These are phyloP conservation scores for Mellilla xanthometata DNA, from an alignment of 2,888 invertebrate genomes.

Conservation along the genomic window DNA sequence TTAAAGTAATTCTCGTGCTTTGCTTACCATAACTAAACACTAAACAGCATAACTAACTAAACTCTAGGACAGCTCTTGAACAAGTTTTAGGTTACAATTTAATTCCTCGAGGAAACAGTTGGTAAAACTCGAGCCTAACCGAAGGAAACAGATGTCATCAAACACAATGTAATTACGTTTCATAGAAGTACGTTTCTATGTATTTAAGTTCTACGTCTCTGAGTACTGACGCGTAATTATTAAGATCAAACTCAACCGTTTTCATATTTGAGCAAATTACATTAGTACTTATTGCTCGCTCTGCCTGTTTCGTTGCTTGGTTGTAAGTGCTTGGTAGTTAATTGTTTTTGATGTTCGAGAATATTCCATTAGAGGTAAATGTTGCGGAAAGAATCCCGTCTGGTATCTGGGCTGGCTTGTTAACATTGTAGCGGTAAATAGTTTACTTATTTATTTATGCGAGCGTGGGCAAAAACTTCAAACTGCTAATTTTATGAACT, in stretches of 20 bases:
- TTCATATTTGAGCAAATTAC: slow-evolving; percentile 75
- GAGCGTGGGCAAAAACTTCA: background rate
- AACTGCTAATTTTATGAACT: too few relatives aligned
- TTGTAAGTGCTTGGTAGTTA: slow-evolving; percentile 36
- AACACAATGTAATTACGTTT: slow-evolving; percentile 60
- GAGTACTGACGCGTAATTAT: slow-evolving; percentile 60
- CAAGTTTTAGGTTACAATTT: slow-evolving; percentile 18
- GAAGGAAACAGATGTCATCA: slow-evolving; percentile 45
- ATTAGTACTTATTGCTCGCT: slow-evolving; percentile 64
- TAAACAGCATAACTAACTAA: background rate
- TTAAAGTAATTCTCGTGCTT: too few relatives aligned
- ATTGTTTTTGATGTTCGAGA: slow-evolving; percentile 22
- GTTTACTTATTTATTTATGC: background rate
- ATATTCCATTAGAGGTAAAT: slow-evolving; percentile 9
- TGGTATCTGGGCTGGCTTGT: slow-evolving; percentile 1
- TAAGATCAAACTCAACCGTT: slow-evolving; percentile 66
- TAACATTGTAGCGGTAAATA: slow-evolving; percentile 3
- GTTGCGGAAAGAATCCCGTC: slow-evolving; percentile 7
- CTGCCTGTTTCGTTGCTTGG: slow-evolving; percentile 42
- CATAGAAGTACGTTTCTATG: too few relatives aligned
- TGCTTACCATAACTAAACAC: background rate
- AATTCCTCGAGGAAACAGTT: slow-evolving; percentile 18
- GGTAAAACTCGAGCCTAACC: slow-evolving; percentile 30
- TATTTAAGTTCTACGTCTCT: slow-evolving; percentile 42
- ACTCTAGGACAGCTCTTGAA: background rate